Conservation (phyloP, 2,113 vertebrate species). For the Engraulis encrasicolus region DNA sequence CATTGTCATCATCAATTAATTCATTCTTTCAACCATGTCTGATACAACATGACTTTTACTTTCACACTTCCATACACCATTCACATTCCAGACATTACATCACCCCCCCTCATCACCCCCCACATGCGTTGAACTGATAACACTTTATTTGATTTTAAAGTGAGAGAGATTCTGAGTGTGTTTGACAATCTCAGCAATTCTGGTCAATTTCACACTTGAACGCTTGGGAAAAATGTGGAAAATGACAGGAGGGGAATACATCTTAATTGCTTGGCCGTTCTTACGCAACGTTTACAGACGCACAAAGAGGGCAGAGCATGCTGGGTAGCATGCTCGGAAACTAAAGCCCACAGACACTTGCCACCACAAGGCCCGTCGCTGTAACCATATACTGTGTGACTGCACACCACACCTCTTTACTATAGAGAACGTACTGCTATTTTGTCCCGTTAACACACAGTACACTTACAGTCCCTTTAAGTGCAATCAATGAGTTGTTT, state of each 20-base stretch:
- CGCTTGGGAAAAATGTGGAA: not conserved
- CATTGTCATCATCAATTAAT: not conserved
- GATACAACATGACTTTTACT: no score
- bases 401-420: not conserved
- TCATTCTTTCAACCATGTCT: no score
- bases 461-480: slow-evolving; percentile 4
- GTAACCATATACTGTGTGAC: not conserved
- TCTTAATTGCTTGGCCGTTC: not conserved
- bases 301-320: not conserved
- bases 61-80: no score
- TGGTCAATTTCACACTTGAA: slow-evolving; percentile 1
- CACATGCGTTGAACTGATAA: no score
- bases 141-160: not conserved
- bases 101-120: no score
- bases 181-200: not conserved
- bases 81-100: no score
- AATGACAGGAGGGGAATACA: not conserved
- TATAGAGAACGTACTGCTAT: not conserved
- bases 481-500: slow-evolving; percentile 17
- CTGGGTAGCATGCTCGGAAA: not conserved
- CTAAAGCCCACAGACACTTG: not conserved
- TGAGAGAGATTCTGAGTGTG: not conserved
- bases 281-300: not conserved
- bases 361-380: not conserved
- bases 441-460: not conserved